Percentiles rank a stretch among this genome's conserved stretches.
These are phyloP conservation scores for Acrossocheilus wenchowensis DNA, from an alignment of 2,797 vertebrate genomes.

Conservation along the genomic window DNA sequence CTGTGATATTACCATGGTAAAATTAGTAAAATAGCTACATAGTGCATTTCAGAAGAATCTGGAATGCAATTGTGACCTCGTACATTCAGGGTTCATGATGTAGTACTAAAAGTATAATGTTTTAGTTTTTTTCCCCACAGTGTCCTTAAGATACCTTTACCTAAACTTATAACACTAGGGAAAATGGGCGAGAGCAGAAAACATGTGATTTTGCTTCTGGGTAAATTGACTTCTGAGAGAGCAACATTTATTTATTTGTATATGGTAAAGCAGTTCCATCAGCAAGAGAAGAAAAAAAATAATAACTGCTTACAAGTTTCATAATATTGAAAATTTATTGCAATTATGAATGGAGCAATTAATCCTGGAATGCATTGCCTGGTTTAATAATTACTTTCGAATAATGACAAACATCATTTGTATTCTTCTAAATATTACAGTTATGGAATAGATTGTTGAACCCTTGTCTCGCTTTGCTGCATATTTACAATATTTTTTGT, in stretches of 20 bases:
- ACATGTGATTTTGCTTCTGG: constrained; percentile 3
- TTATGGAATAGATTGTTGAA: not conserved
- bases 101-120: not conserved
- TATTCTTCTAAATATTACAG: not conserved
- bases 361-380: not conserved
- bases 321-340: not conserved
- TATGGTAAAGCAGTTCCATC: not conserved
- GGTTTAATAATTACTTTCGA: not conserved
- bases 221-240: not conserved
- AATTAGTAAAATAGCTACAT: not conserved
- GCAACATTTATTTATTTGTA: constrained; percentile 3
- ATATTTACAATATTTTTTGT: not conserved
- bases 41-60: not conserved
- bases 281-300: not conserved
- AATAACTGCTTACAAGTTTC: not conserved
- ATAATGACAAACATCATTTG: not conserved
- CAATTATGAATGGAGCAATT: not conserved
- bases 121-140: not conserved
- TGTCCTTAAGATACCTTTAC: not conserved
- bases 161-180: too few species aligned
- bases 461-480: not conserved
- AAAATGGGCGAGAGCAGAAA: constrained; percentile 8
- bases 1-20: not conserved
- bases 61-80: not conserved
- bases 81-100: not conserved